These are phyloP conservation scores for Ancistrus triradiatus DNA, from an alignment of 2,113 vertebrate genomes.

Conservation along the genomic window DNA sequence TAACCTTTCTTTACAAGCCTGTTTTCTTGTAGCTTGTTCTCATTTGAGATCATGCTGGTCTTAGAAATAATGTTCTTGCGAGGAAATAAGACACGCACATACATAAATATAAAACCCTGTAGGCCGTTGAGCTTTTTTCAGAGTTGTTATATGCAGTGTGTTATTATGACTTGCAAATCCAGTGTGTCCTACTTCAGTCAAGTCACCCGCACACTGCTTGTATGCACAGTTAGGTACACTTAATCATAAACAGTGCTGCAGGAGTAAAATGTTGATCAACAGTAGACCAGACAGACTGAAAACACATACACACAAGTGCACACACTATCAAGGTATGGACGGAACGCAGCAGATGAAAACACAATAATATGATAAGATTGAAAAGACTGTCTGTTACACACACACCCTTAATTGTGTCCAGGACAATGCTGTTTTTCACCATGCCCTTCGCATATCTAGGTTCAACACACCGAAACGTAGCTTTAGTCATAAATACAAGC, in stretches of 20 bases:
- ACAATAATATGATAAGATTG: background rate
- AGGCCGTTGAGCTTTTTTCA: background rate
- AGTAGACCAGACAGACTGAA: background rate
- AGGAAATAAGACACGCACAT: background rate
- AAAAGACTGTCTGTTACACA: background rate
- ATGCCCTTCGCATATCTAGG: background rate
- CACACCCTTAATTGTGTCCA: constrained; percentile 1
- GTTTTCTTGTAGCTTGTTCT: background rate
- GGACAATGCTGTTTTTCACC: background rate
- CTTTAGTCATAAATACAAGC: background rate
- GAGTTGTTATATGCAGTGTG: background rate
- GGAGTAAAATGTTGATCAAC: background rate
- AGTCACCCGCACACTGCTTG: background rate
- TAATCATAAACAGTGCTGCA: background rate
- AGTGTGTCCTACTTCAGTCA: constrained; percentile 1
- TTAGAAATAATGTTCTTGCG: constrained; percentile 3
- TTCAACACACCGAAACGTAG: background rate
- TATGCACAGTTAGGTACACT: too few species aligned
- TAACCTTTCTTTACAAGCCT: constrained; percentile 1
- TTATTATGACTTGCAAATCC: constrained; percentile 1
- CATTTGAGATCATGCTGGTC: constrained; percentile 1
- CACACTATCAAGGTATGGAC: background rate
- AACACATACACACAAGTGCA: background rate
- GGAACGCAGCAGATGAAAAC: background rate
- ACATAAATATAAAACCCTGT: background rate